Evolutionary conservation across 2,113 vertebrate genomes (phyloP).

Genomic region (Elaphurus davidianus): DNA sequence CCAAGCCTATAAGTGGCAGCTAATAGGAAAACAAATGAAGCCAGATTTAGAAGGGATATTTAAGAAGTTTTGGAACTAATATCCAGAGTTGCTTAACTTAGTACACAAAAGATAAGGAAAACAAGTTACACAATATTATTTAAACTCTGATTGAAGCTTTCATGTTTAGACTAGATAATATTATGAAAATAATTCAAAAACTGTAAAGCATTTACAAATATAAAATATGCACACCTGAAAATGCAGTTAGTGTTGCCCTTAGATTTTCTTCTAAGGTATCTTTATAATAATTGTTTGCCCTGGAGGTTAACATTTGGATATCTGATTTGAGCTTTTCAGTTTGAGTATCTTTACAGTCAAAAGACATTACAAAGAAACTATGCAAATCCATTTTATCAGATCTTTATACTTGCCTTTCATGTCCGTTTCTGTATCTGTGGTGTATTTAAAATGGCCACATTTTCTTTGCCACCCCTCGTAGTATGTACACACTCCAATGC

Average conservation of each 20-base stretch:
- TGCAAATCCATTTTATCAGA: neutral
- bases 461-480: neutral
- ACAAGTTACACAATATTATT: neutral
- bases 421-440: neutral
- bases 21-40: neutral
- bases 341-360: neutral
- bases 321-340: neutral
- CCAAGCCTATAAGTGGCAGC: neutral
- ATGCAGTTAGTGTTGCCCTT: neutral
- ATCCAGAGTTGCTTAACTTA: neutral
- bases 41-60: neutral
- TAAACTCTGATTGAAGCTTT: neutral
- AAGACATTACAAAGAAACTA: neutral
- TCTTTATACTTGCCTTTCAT: neutral
- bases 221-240: neutral
- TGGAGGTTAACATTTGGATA: neutral
- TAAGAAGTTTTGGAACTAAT: neutral
- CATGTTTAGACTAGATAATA: neutral
- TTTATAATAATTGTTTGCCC: neutral
- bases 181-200: neutral
- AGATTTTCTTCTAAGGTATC: neutral
- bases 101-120: neutral
- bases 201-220: neutral
- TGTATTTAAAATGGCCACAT: neutral
- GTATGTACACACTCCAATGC: neutral